These are phyloP conservation scores for Sitta europaea DNA, from an alignment of 2,113 vertebrate genomes.

Conservation along the genomic window DNA sequence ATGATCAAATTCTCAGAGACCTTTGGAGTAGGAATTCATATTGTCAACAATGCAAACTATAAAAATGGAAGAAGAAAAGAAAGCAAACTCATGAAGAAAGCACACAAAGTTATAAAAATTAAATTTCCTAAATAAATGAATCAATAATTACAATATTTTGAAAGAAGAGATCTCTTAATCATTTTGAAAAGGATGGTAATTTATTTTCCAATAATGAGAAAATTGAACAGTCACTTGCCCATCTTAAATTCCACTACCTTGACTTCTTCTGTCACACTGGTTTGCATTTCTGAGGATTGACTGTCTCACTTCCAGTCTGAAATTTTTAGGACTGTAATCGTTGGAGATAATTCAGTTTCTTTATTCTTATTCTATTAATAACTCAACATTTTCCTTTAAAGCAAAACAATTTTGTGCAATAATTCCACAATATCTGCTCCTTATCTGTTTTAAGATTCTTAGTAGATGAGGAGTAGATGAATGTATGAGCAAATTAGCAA, in stretches of 20 bases:
- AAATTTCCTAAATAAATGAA: neutral
- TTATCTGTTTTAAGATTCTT: neutral
- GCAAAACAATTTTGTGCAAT: neutral
- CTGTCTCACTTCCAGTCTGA: neutral
- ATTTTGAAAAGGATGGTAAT: neutral
- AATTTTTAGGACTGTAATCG: neutral
- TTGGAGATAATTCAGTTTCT: neutral
- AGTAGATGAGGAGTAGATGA: neutral
- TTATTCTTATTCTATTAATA: neutral
- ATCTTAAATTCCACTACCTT: neutral
- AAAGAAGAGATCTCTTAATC: accelerated
- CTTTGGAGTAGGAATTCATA: neutral
- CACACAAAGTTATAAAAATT: neutral
- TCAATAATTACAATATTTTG: neutral
- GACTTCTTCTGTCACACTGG: neutral
- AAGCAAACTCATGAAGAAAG: neutral
- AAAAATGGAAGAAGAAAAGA: neutral
- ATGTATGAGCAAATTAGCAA: neutral
- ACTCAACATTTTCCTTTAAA: neutral
- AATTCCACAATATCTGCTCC: neutral
- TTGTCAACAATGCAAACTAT: neutral
- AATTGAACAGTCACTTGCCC: neutral
- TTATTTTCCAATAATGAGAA: neutral
- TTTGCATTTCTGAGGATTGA: neutral
- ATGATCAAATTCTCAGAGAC: neutral